Evolutionary conservation across 2,797 vertebrate genomes (phyloP).

Genomic region (Neomorphus geoffroyi): DNA sequence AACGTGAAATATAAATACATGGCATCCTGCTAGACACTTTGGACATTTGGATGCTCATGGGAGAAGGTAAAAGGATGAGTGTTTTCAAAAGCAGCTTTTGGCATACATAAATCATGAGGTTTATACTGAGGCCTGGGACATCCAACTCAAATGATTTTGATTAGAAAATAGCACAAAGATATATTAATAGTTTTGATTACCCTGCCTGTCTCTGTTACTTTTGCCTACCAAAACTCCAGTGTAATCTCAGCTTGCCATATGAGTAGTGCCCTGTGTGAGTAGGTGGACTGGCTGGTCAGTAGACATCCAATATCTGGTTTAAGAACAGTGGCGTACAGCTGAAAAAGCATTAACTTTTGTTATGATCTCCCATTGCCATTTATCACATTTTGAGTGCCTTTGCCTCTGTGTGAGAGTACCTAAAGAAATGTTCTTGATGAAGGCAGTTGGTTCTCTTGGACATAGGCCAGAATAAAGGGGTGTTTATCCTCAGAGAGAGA

Average conservation of each 20-base stretch:
- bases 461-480: background rate
- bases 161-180: background rate
- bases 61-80: conserved; percentile 14
- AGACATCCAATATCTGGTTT: background rate
- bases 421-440: conserved; percentile 2
- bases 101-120: conserved; percentile 33
- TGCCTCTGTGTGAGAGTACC: background rate
- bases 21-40: background rate
- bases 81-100: conserved; percentile 27
- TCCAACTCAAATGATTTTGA: background rate
- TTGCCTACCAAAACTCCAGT: background rate
- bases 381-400: background rate
- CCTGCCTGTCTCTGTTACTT: background rate
- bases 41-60: background rate
- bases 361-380: background rate
- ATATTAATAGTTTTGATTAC: background rate
- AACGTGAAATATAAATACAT: background rate
- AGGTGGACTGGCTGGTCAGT: background rate
- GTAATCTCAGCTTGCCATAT: background rate
- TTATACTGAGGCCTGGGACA: background rate
- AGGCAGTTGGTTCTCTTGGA: conserved; percentile 4
- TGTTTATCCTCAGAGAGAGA: conserved; percentile 19
- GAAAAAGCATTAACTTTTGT: conserved; percentile 4
- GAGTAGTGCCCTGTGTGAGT: background rate
- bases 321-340: background rate